Conservation (phyloP, 2,888 invertebrate genomes). For the Macrosoma leucophasiata region DNA sequence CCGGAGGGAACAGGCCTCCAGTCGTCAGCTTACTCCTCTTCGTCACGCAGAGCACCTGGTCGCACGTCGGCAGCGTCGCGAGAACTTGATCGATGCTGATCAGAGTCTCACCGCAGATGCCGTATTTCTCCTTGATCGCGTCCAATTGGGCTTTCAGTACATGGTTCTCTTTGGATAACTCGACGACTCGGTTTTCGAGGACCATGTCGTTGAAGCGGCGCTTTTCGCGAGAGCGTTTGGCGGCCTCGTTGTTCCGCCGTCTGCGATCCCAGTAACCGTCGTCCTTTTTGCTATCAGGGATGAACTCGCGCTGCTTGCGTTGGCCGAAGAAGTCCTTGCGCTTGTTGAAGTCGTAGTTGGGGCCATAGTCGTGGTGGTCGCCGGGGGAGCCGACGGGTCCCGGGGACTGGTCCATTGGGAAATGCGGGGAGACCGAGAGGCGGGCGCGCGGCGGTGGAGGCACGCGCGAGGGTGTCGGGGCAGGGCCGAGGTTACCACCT, state of each 20-base stretch:
- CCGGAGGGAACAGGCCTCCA: conserved; percentile 73
- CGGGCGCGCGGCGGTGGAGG: conserved; percentile 54
- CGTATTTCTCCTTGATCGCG: conserved; percentile 94
- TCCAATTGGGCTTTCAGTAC: conserved; percentile 94
- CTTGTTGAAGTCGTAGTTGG: conserved; percentile 78
- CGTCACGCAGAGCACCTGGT: conserved; percentile 88
- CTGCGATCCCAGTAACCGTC: conserved; percentile 98
- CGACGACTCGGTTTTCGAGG: conserved; percentile 93
- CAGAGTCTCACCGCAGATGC: conserved; percentile 89
- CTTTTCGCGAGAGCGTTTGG: conserved; percentile 97
- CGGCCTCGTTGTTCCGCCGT: conserved; percentile 97
- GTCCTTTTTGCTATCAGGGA: conserved; percentile 97
- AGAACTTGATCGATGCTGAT: conserved; percentile 93
- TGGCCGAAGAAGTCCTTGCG: conserved; percentile 91
- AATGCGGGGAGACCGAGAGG: conserved; percentile 62
- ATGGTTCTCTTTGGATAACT: conserved; percentile 96
- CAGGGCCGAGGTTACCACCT: conserved; percentile 54
- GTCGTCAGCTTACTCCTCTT: conserved; percentile 79
- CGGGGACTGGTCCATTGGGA: conserved; percentile 65
- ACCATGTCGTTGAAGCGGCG: conserved; percentile 97
- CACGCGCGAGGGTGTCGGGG: conserved; percentile 50
- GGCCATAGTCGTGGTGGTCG: conserved; percentile 57
- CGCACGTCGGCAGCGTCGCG: conserved; percentile 88
- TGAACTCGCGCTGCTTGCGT: conserved; percentile 96
- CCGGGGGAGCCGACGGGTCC: conserved; percentile 40